Evolutionary conservation across 2,113 vertebrate species (phyloP), one percentile per base, ranked within the genome.

Genomic region (Casuarius casuarius): DNA sequence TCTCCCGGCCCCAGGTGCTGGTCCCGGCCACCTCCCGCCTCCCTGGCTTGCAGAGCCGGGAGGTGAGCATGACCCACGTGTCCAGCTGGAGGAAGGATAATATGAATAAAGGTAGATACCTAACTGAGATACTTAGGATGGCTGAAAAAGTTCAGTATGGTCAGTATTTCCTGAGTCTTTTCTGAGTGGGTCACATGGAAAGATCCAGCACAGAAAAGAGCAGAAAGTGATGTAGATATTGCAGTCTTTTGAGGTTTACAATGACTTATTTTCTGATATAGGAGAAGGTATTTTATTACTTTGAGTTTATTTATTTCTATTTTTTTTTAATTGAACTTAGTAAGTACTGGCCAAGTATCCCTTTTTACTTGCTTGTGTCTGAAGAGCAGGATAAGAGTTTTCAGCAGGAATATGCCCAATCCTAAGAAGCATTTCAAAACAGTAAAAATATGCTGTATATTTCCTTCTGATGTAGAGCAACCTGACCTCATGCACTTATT

Each of bases 381-480:
- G 68, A 92, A 89, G 25, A 84, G 15, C 56, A 87, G 87, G 77
- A 48, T 65, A 89, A 92, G 75, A 73, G 59, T 76, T 91, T 95
- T 82, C 87, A 87, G 52, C 29, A 66, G 83, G 38, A 85, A 52
- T 38, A 59, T 3, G 10, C 22, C 33, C 5, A 13, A 68, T 78
- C n/a, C 44, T 76, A 35, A 72, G 16, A 84, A 61, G 3, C 23
- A 2, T 62, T 86, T 61, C 68, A 28, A 72, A 85, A 58, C 2
- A 4, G 11, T 44, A 65, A 87, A 58, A 44, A 62, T 35, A 17
- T 48, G 51, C 31, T 77, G 49, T 81, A 84, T 71, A 18, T 92
- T 93, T 86, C 63, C n/a, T 42, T 81, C 72, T 81, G 61, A 17
- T 71, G 16, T 40, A 52, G 52, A 56, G 22, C 31, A 83, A 85